A percentile compares a stretch with the other conserved stretches of the same genome.
These are phyloP conservation scores for Bergia puertoricense DNA, from an alignment of 92 coral and sea anemone species.

Conservation along the genomic window DNA sequence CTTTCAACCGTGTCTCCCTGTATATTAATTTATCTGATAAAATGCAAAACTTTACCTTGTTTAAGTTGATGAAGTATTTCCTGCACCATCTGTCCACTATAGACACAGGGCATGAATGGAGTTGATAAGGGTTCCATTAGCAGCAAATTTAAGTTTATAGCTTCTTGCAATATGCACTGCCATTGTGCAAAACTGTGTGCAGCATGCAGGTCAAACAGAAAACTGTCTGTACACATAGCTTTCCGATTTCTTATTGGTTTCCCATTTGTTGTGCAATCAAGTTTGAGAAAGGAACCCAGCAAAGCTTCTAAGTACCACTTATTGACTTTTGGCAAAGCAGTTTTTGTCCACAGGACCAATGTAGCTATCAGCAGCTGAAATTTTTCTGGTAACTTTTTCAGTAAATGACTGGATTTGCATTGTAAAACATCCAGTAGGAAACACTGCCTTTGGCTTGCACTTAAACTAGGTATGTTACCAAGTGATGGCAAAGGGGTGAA, in stretches of 20 bases:
- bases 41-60: conserved; percentile 36
- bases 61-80: conserved; percentile 9
- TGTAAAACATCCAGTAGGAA: conserved; percentile 10
- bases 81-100: conserved; percentile 53
- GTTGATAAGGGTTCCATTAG: conserved; percentile 52
- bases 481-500: conserved; percentile 50
- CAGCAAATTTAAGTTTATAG: conserved; percentile 41
- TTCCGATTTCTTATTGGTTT: background rate
- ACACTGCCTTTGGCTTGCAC: conserved; percentile 23
- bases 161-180: conserved; percentile 59
- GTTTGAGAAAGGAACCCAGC: conserved; percentile 21
- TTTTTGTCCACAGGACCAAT: conserved; percentile 17
- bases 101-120: conserved; percentile 44
- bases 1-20: background rate
- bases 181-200: conserved; percentile 67
- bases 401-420: conserved; percentile 3
- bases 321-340: conserved; percentile 3
- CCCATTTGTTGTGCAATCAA: background rate
- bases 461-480: conserved; percentile 50
- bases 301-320: conserved; percentile 16
- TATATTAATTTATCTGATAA: too few relatives aligned
- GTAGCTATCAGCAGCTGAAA: conserved; percentile 32
- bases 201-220: conserved; percentile 40
- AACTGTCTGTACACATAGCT: background rate
- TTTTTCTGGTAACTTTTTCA: conserved; percentile 1